Evolutionary conservation across 2,888 invertebrate species (phyloP), one percentile per base, ranked within the genome.

Genomic region (Eretmocerus hayati): DNA sequence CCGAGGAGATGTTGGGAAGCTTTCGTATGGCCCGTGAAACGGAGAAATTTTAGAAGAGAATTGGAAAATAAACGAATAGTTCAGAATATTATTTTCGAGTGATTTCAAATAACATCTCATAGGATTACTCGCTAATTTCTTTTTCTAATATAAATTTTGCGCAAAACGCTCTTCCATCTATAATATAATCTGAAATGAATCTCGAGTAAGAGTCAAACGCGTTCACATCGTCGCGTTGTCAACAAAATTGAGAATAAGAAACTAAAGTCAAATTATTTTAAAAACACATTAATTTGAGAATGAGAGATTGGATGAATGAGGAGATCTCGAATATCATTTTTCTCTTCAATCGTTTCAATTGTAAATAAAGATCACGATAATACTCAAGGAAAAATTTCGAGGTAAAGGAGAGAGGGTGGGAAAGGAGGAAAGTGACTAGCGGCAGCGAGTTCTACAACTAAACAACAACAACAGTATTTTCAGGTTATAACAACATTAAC

Each of bases 361-460:
- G 18, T 19, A n/a, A 37, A 16, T 20, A 37, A 13, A 37, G 13
- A 21, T 37, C 37, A 36, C 45, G 42, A 23, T 30, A 26, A 40
- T 9, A 31, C 39, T 38, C 32, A 44, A 36, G 37, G 19, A 37
- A 21, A 37, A 31, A 31, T 5, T 40, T 16, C 23, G 33, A 30
- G 22, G 39, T 18, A 36, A 18, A n/a, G 32, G 38, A 37, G 36
- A 15, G 4, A 31, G 39, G 39, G 40, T 44, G 35, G 23, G 5
- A 41, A 43, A 48, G 54, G 53, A 53, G 53, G 39, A 49, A 62
- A 70, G 69, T 70, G 70, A 70, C 70, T 70, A 71, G 71, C 69
- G 70, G 71, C 69, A 69, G 70, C 71, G 71, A 71, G 70, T 69
- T 71, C 71, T 71, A 71, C 69, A 71, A 71, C 70, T 71, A 71